Evolutionary conservation across 2,888 invertebrate species (phyloP), one percentile per base, ranked within the genome.

Genomic region (Candidula unifasciata): DNA sequence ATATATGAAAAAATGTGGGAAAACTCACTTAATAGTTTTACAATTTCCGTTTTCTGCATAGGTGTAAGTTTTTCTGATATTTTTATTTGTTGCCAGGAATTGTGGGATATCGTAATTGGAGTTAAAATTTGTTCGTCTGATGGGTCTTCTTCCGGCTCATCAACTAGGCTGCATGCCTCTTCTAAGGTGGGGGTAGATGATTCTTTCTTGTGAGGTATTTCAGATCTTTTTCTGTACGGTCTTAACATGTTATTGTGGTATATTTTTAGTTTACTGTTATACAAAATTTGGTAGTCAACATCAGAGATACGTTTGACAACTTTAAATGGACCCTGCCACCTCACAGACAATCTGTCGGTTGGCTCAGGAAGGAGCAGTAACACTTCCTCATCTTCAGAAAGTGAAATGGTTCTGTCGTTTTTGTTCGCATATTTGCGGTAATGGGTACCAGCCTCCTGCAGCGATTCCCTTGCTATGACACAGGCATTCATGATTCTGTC

Each of bases 161-260:
- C 10, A 10, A 44, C 10, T 6, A 44, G 3, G 3, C 5, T 6
- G 10, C 44, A 44, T 44, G 10, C 71, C 27, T 1, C 66, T 37
- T 0, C 84, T 18, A 24, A 52, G 18, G 10, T 0, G 8, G 3
- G 76, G 24, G 13, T 66, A 30, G 66, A 8, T 44, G 44, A 6
- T 10, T 44, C 10, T 44, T 44, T 10, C 5, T 6, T 66, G 44
- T 78, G n/a, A 24, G 2, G 16, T 24, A 66, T 21, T 10, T 2
- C 66, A 33, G 30, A 82, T 21, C 33, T 83, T 66, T 0, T 71
- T 6, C 60, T 81, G 3, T 6, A 86, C 64, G 35, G 69, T 76
- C 73, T 85, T 35, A 87, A 60, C 76, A 87, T 27, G 71, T 87
- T 87, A n/a, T 77, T 60, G 54, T 87, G 87, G 57, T 69, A 87